These are phyloP conservation scores for Cantharis lateralis DNA, from an alignment of 2,888 invertebrate species.

Conservation along the genomic window DNA sequence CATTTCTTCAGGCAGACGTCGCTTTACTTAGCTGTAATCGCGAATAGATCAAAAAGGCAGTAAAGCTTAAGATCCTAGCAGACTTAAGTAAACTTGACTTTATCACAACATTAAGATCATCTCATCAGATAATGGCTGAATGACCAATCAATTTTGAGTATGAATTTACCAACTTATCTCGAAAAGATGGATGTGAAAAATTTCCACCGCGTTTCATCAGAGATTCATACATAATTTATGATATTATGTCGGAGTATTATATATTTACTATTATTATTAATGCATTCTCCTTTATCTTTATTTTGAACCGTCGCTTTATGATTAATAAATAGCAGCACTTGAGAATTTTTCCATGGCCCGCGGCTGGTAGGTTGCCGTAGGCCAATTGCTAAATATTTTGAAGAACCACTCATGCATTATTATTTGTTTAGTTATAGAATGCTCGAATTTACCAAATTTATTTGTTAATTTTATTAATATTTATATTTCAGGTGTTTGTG, in stretches of 20 bases:
- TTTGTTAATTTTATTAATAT: background rate
- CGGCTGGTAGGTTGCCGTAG: background rate
- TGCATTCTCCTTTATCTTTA: background rate
- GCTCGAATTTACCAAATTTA: background rate
- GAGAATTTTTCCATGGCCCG: background rate
- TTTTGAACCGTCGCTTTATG: background rate
- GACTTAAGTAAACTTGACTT: too few relatives aligned
- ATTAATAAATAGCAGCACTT: background rate
- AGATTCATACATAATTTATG: background rate
- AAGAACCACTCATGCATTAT: background rate
- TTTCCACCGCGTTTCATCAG: background rate
- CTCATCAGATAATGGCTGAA: too few relatives aligned
- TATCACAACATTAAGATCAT: too few relatives aligned
- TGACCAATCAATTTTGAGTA: too few relatives aligned
- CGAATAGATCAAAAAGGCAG: too few relatives aligned
- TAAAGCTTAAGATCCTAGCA: too few relatives aligned
- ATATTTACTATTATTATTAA: background rate
- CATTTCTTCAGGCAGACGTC: too few relatives aligned
- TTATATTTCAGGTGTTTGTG: background rate
- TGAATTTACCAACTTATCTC: too few relatives aligned
- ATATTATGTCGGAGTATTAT: background rate
- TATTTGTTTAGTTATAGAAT: background rate
- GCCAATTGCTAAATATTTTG: background rate
- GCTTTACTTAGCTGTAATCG: too few relatives aligned
- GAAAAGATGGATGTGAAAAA: too few relatives aligned